Base-by-base conservation (phyloP, 2,888 invertebrate genomes). In the Nematopogon swammerdamellus region DNA sequence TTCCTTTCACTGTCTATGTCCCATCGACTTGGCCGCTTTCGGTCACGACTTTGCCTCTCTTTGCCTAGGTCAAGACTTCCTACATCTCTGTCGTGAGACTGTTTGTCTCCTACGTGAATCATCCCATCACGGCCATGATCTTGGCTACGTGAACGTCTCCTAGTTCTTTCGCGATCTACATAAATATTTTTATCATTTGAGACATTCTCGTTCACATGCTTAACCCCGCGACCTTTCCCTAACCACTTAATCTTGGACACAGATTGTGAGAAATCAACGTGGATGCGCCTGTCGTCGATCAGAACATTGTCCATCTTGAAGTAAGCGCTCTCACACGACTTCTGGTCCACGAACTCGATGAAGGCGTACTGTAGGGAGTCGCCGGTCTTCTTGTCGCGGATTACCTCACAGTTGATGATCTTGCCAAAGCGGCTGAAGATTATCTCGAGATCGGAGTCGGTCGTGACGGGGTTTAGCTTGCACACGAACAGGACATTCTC, bases 231-330 rank as follows among this genome's bases (percentile, higher is more conserved):
- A 0, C 92, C 95, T 74, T 94, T 95, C 2, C 95, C 95, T 49
- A 87, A 82, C 92, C 94, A 96, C 60, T 88, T 88, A 59, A 94
- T 85, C 72, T 97, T 97, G 2, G 98, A 89, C 0, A 99, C 98
- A 47, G 97, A 97, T 68, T 99, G 99, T 55, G 97, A 97, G 77
- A 99, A 99, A 72, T 99, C 99, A 0, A 99, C 99, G 75, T 99
- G 99, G 62, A 99, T 99, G 55, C 99, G 83, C 19, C 99, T 82
- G 66, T 99, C 99, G 73, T 99, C 99, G 60, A 99, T 99, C 5
- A 99, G 79, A 0, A 99, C 98, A 80, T 99, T 99, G 67, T 98
- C 98, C 99, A 99, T 99, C 81, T 99, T 99, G 63, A 99, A 97
- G 71, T 94, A 99, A 1, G 99, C 99, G 59, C 92, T 92, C 75